Evolutionary conservation across 2,797 vertebrate species (phyloP).

Genomic region (Perodicticus potto): DNA sequence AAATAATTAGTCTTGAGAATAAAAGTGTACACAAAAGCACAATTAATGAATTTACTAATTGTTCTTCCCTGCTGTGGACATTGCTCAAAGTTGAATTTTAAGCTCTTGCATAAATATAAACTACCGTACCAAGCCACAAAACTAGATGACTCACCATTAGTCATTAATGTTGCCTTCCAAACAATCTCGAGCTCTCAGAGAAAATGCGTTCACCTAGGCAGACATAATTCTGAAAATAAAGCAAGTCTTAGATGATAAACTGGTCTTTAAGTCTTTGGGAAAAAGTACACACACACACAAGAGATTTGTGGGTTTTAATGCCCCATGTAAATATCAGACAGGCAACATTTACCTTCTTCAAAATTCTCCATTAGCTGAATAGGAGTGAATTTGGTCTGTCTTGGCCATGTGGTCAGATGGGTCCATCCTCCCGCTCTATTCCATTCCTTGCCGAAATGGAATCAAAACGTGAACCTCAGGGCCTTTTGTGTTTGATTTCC

Average conservation of each 20-base stretch:
- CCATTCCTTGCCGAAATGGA: not conserved
- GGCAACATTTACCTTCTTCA: slow-evolving; percentile 44
- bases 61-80: slow-evolving; percentile 84
- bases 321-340: slow-evolving; percentile 55
- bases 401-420: not conserved
- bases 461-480: not conserved
- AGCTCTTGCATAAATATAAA: slow-evolving; percentile 82
- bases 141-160: slow-evolving; percentile 72
- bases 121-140: slow-evolving; percentile 74
- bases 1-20: slow-evolving; percentile 83
- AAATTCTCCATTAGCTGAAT: slow-evolving; percentile 52
- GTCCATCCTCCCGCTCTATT: not conserved
- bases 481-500: not conserved
- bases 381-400: slow-evolving; percentile 45
- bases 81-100: slow-evolving; percentile 82
- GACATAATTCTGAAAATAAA: slow-evolving; percentile 68
- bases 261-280: slow-evolving; percentile 58
- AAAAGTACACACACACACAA: not conserved
- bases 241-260: slow-evolving; percentile 59
- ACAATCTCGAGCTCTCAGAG: slow-evolving; percentile 51
- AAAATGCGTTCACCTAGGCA: slow-evolving; percentile 63
- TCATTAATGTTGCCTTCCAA: slow-evolving; percentile 72
- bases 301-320: slow-evolving; percentile 72
- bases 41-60: slow-evolving; percentile 86
- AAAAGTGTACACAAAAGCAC: slow-evolving; percentile 83